Conservation (phyloP, 2,888 invertebrate genomes). For the Phortica magna region DNA sequence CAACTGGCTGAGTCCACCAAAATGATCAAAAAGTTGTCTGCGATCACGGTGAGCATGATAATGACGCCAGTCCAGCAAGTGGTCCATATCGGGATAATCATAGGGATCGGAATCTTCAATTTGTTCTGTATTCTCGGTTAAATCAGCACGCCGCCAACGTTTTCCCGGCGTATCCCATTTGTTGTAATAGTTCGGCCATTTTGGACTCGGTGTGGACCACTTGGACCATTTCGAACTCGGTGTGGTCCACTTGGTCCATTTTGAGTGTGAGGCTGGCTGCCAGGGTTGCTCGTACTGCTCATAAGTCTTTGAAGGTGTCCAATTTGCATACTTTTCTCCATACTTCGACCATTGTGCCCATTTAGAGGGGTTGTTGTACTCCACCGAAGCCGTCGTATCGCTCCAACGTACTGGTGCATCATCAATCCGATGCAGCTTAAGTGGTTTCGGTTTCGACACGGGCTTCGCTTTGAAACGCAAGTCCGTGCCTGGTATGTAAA, state of each 20-base stretch:
- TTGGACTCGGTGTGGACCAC: constrained; percentile 59
- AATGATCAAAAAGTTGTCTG: constrained; percentile 69
- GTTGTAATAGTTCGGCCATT: constrained; percentile 53
- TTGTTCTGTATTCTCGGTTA: not conserved
- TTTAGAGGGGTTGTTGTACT: constrained; percentile 51
- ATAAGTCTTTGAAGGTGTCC: constrained; percentile 55
- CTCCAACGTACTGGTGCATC: constrained; percentile 47
- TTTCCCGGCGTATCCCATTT: not conserved
- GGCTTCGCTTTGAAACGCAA: constrained; percentile 70
- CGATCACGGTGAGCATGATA: constrained; percentile 73
- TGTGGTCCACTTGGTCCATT: constrained; percentile 67
- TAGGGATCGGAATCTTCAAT: constrained; percentile 39
- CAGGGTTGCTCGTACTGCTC: constrained; percentile 16
- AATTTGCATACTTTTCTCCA: constrained; percentile 58
- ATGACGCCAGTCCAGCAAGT: constrained; percentile 57
- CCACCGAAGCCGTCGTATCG: constrained; percentile 12
- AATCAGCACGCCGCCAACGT: constrained; percentile 50
- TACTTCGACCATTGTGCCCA: constrained; percentile 65
- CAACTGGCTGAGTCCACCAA: constrained; percentile 67
- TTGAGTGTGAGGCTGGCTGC: constrained; percentile 35
- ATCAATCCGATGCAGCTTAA: constrained; percentile 65
- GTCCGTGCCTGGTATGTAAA: constrained; percentile 69
- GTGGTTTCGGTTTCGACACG: constrained; percentile 49
- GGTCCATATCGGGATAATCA: constrained; percentile 61
- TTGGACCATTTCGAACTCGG: constrained; percentile 56